These are phyloP conservation scores for Triops longicaudatus DNA, from an alignment of 1,140 invertebrate species.

Conservation along the genomic window DNA sequence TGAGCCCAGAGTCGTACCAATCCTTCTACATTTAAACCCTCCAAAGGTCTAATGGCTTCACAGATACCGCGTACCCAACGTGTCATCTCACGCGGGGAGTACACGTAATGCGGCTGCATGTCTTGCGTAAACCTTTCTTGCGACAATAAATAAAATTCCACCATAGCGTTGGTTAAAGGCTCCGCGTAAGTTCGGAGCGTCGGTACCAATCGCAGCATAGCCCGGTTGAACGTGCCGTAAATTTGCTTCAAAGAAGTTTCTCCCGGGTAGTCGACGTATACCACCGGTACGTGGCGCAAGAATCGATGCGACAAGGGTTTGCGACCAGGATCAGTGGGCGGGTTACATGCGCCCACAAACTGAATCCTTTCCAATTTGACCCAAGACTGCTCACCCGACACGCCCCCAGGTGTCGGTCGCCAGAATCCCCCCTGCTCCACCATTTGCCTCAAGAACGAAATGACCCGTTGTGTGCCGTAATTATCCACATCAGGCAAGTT, in stretches of 20 bases:
- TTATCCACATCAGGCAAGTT: slow-evolving; percentile 99
- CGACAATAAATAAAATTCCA: slow-evolving; percentile 93
- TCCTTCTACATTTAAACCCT: slow-evolving; percentile 83
- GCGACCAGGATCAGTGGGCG: slow-evolving; percentile 96
- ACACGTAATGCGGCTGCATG: slow-evolving; percentile 99
- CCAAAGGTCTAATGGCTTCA: slow-evolving; percentile 92
- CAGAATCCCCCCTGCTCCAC: slow-evolving; percentile 66
- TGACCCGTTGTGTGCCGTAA: slow-evolving; percentile 96
- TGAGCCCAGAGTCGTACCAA: slow-evolving; percentile 96
- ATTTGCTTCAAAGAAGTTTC: slow-evolving; percentile 95
- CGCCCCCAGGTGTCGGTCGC: slow-evolving; percentile 50
- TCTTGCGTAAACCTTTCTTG: slow-evolving; percentile 98
- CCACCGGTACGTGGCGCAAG: slow-evolving; percentile 80
- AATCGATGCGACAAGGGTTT: slow-evolving; percentile 93
- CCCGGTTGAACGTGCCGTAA: slow-evolving; percentile 95
- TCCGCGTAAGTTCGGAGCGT: slow-evolving; percentile 85
- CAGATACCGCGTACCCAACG: slow-evolving; percentile 98
- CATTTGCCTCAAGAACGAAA: slow-evolving; percentile 94
- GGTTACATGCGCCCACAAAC: slow-evolving; percentile 99
- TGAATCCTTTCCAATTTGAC: slow-evolving; percentile 95
- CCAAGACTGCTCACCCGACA: slow-evolving; percentile 76
- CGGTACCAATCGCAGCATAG: slow-evolving; percentile 90
- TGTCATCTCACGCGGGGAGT: slow-evolving; percentile 99
- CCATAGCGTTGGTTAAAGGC: slow-evolving; percentile 96
- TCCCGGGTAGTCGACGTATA: slow-evolving; percentile 99